A percentile compares a stretch with the other conserved stretches of the same genome.
These are phyloP conservation scores for Eulithis testata DNA, from an alignment of 2,888 invertebrate genomes.

Conservation along the genomic window DNA sequence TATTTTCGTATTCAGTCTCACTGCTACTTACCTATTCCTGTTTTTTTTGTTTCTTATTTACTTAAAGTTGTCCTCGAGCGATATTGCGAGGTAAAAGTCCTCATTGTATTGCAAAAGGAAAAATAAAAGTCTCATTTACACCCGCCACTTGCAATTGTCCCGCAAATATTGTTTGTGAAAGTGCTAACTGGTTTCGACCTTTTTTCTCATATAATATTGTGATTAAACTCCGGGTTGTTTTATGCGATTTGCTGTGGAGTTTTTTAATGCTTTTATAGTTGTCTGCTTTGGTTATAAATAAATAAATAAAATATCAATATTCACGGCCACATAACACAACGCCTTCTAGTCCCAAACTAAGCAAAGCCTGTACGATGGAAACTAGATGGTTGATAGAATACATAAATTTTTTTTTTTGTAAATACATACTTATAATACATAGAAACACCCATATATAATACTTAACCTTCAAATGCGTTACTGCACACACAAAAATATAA, in stretches of 20 bases:
- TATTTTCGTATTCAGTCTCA: constrained; percentile 4
- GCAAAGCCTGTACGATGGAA: too few species aligned
- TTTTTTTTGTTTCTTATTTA: too few species aligned
- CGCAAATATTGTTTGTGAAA: constrained; percentile 57
- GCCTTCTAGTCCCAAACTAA: too few species aligned
- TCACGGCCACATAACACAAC: too few species aligned
- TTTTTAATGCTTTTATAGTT: constrained; percentile 17
- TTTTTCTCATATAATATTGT: constrained; percentile 24
- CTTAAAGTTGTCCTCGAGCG: constrained; percentile 50
- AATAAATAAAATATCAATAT: too few species aligned
- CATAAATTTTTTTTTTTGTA: too few species aligned
- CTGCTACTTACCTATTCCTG: constrained; percentile 51
- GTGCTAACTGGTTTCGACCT: constrained; percentile 37
- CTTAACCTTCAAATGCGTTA: too few species aligned
- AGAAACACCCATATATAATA: too few species aligned
- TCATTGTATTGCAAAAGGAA: constrained; percentile 54
- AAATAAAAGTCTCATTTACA: constrained; percentile 59
- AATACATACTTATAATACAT: too few species aligned
- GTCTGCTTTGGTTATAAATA: constrained; percentile 4
- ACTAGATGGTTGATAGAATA: too few species aligned
- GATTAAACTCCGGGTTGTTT: constrained; percentile 24
- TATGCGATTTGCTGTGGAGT: constrained; percentile 22
- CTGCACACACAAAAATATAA: too few species aligned
- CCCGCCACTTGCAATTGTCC: constrained; percentile 60
- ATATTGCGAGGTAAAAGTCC: constrained; percentile 57